Conservation (phyloP, 2,888 invertebrate species). For the Drosophila niveifrons region DNA sequence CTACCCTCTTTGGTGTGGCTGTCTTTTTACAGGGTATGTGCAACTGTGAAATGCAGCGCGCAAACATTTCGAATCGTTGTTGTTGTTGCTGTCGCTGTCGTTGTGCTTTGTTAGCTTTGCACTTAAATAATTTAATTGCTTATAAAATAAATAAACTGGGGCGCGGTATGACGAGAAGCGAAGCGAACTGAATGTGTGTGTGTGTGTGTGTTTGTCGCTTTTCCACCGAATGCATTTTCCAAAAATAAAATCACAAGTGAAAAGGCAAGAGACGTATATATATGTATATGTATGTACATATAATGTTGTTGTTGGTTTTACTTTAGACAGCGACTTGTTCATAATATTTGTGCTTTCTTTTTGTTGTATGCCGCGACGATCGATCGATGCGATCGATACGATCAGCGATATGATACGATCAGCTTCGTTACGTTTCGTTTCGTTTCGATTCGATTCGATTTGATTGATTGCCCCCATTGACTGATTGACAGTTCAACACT, state of each 20-base stretch:
- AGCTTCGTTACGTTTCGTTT: slow-evolving; percentile 26
- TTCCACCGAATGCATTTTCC: slow-evolving; percentile 30
- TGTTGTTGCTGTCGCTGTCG: slow-evolving; percentile 24
- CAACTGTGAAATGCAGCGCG: slow-evolving; percentile 20
- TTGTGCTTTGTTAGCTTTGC: slow-evolving; percentile 74
- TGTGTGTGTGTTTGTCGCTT: slow-evolving; percentile 15
- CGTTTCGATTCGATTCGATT: slow-evolving; percentile 16
- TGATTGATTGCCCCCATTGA: slow-evolving; percentile 57
- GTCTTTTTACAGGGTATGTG: slow-evolving; percentile 19
- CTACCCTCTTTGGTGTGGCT: no score
- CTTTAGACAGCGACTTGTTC: background rate
- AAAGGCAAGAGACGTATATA: background rate
- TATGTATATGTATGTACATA: slow-evolving; percentile 22
- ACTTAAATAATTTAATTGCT: slow-evolving; percentile 81
- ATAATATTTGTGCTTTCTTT: slow-evolving; percentile 13
- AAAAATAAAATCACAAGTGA: slow-evolving; percentile 16
- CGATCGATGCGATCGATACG: slow-evolving; percentile 32
- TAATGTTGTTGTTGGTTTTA: background rate
- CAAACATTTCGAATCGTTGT: slow-evolving; percentile 33
- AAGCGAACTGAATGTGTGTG: background rate
- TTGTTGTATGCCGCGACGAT: slow-evolving; percentile 46
- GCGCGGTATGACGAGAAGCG: slow-evolving; percentile 37
- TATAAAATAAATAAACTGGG: slow-evolving; percentile 75
- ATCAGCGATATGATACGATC: slow-evolving; percentile 13
- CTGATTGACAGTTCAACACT: slow-evolving; percentile 84